phyloP scores from a whole-genome alignment of 2,888 invertebrate species.

The Drosophila mimetica region DNA sequence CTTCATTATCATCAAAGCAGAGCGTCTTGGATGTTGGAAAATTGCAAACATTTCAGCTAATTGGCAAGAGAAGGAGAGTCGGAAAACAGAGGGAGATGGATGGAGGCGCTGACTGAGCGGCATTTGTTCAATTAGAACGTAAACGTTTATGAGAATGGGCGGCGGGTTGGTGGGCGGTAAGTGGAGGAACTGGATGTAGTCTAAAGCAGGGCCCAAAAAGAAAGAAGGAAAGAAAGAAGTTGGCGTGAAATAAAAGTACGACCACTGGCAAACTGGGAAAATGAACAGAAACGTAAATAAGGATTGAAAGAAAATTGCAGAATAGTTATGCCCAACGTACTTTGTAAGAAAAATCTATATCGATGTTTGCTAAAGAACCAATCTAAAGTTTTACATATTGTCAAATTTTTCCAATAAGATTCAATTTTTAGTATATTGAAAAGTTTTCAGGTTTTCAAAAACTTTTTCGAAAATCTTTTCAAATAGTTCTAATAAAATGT shows the following conservation, averaged over 20 bases:
- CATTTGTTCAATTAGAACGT: constrained; percentile 71
- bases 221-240: constrained; percentile 14
- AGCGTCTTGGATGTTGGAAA: constrained; percentile 53
- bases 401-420: too few relatives aligned
- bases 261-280: constrained; percentile 6
- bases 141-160: constrained; percentile 31
- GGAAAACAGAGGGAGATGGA: constrained; percentile 8
- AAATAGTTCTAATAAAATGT: too few relatives aligned
- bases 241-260: constrained; percentile 19
- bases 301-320: background rate
- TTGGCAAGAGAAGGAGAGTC: constrained; percentile 58
- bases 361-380: too few relatives aligned
- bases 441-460: too few relatives aligned
- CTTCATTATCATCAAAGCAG: constrained; percentile 38
- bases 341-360: background rate
- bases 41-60: constrained; percentile 71
- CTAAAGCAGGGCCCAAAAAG: background rate
- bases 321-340: background rate
- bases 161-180: constrained; percentile 3
- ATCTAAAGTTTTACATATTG: too few relatives aligned
- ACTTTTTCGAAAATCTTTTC: too few relatives aligned
- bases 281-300: background rate
- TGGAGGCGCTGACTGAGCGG: constrained; percentile 8
- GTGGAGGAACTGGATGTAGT: background rate
- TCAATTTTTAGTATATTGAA: too few relatives aligned